Percentiles rank a stretch among this genome's conserved stretches.
Evolutionary conservation across 1,140 invertebrate genomes (phyloP).

Genomic region (Lordiphosa mommai): DNA sequence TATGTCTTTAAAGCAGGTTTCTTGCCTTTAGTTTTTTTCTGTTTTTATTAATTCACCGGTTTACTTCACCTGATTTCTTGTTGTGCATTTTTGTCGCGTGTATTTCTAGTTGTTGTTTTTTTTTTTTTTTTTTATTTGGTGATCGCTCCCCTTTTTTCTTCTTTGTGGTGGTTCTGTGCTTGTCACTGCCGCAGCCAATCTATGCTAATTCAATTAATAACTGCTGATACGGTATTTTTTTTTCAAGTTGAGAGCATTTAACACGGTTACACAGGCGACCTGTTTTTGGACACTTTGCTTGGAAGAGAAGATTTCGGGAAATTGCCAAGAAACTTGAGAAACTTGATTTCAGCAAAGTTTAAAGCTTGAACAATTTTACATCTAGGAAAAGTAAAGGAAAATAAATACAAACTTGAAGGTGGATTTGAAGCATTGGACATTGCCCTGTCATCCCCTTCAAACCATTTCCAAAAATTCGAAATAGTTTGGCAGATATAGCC

Average conservation of each 20-base stretch:
- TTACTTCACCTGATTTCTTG: conserved; percentile 63
- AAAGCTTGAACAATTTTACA: too few relatives aligned
- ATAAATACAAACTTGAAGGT: too few relatives aligned
- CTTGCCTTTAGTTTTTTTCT: conserved; percentile 23
- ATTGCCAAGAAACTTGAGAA: too few relatives aligned
- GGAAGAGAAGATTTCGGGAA: conserved; percentile 4
- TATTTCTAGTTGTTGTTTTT: conserved; percentile 55
- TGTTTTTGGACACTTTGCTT: conserved; percentile 43
- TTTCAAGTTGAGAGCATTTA: conserved; percentile 46
- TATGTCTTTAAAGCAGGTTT: conserved; percentile 65
- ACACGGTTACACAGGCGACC: conserved; percentile 24
- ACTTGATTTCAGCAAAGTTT: too few relatives aligned
- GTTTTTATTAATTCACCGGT: conserved; percentile 62
- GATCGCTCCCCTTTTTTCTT: conserved; percentile 1
- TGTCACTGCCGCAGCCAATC: conserved; percentile 16
- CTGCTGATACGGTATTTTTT: conserved; percentile 31
- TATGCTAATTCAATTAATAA: conserved; percentile 64
- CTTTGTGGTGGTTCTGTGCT: conserved; percentile 5
- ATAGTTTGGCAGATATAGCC: too few relatives aligned
- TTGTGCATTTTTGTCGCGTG: conserved; percentile 69
- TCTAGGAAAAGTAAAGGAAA: too few relatives aligned
- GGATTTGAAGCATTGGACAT: too few relatives aligned
- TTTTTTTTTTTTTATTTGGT: conserved; percentile 19
- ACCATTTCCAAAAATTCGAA: too few relatives aligned
- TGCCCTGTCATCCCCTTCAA: too few relatives aligned